Base-by-base conservation (phyloP, 2,888 invertebrate genomes). In the Erannis defoliaria region DNA sequence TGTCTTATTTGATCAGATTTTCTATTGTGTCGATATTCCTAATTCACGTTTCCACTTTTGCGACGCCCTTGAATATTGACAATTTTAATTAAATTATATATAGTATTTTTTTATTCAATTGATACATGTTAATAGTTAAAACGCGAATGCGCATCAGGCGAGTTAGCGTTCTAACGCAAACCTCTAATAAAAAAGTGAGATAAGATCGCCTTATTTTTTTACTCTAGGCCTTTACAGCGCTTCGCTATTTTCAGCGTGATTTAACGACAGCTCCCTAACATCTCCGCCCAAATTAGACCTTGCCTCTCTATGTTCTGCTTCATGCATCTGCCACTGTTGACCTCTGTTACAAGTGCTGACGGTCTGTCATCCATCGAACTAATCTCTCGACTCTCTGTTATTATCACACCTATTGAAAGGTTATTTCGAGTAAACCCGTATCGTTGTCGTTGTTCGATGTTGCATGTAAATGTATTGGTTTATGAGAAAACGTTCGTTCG, bases 381-480 rank as follows among this genome's bases (percentile, higher is more conserved):
- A 16, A 43, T 50, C 42, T 43, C 19, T 29, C 37, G 10, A 18
- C n/a, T 8, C 19, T 38, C 16, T 10, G 16, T 31, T 4, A 33
- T n/a, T 31, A 29, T 19, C 12, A 18, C 10, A 49, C 48, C 42
- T 49, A 10, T 42, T 12, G 4, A 33, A 31, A 49, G 43, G 54
- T 60, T 6, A 43, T 6, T 40, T 42, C 18, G 18, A 42, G 12
- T 31, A 23, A 59, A 57, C 19, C 50, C 35, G 21, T 45, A 3
- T 37, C 19, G 67, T 56, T 69, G 67, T 78, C 77, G 73, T 75
- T 77, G 77, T 74, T 84, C 73, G 74, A 77, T 86, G 84, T 85
- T 86, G 88, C 88, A 88, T 87, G 87, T 82, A 73, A 62, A 55
- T 77, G 76, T 77, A 67, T 50, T 46, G 31, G 16, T 53, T 66